Percentiles rank a stretch among this genome's conserved stretches.
Conservation (phyloP, 2,888 invertebrate genomes). For the Diaperis boleti region DNA sequence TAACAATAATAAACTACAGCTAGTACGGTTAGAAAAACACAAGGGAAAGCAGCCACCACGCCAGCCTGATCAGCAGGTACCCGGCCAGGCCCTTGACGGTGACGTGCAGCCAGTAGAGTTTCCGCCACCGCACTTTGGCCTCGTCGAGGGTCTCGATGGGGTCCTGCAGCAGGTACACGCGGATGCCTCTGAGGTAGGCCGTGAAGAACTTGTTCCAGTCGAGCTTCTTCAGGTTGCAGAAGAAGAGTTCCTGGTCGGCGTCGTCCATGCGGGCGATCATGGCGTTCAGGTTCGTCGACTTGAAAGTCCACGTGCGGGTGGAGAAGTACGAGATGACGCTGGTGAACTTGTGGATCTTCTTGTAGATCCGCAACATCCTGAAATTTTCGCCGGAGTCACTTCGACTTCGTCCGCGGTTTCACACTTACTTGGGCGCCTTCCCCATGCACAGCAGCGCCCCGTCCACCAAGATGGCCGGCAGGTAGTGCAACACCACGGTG, state of each 20-base stretch:
- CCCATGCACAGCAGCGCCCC: constrained; percentile 69
- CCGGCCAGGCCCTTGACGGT: constrained; percentile 17
- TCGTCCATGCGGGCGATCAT: constrained; percentile 70
- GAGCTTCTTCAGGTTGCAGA: constrained; percentile 80
- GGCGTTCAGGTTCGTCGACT: constrained; percentile 71
- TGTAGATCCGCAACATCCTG: constrained; percentile 82
- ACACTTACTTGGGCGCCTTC: constrained; percentile 72
- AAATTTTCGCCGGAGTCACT: too few species aligned
- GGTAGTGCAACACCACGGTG: constrained; percentile 74
- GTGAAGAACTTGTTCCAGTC: constrained; percentile 81
- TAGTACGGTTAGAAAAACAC: neutral
- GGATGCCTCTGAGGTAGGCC: constrained; percentile 79
- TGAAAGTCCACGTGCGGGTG: constrained; percentile 78
- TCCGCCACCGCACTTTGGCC: constrained; percentile 63
- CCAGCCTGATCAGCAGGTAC: constrained; percentile 20
- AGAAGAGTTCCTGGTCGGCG: constrained; percentile 73
- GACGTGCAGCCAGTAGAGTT: constrained; percentile 45
- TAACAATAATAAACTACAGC: too few species aligned
- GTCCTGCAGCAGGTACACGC: constrained; percentile 84
- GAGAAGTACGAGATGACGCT: constrained; percentile 82
- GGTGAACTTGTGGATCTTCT: constrained; percentile 83
- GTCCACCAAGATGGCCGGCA: constrained; percentile 77
- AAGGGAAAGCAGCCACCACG: constrained; percentile 27
- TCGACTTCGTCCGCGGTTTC: too few species aligned
- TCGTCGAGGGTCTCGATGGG: constrained; percentile 75